Evolutionary conservation across 2,113 vertebrate genomes (phyloP), one percentile per base, ranked within the genome.

Genomic region (Scophthalmus maximus): DNA sequence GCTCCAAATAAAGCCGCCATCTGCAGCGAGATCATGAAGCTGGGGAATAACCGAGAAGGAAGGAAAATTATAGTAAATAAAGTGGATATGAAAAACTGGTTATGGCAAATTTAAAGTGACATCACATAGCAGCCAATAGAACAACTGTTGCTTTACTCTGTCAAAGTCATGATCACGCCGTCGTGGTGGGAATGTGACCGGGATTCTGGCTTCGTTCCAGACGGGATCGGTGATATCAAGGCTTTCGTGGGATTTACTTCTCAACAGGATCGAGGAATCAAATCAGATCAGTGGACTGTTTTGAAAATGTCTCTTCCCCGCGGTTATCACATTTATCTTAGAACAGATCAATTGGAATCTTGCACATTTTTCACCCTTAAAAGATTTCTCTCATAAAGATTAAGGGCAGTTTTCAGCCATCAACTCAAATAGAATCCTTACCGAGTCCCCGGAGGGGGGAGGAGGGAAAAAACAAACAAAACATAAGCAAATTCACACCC

Each of bases 81-180:
- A 42, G 34, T 22, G 15, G 4, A 56, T 46, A 52, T 73, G 2
- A 20, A 29, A n/a, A 44, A 30, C 0, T 38, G 60, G 53, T 9
- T 50, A n/a, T 40, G 40, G 4, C 8, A 11, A 17, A 53, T 53
- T 38, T 30, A 66, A 22, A 62, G 1, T 30, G 1, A 46, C 59
- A 52, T 68, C 22, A 70, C 67, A 60, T 15, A 81, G 32, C 38
- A 66, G 59, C 53, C 15, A 12, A 46, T 59, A 44, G 50, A 64
- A 34, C 46, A 52, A 75, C 53, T 40, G 58, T 8, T 66, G 68
- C 22, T 70, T 47, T 55, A 6, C 32, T 27, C 18, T 38, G 58
- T 56, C 61, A 44, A 44, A 38, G 34, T 30, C 27, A 18, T 30
- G 50, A 49, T 49, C 36, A 46, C 46, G 56, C 32, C 1, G 27